Evolutionary conservation across 1,140 invertebrate species (phyloP).

Genomic region (Sinonovacula constricta): DNA sequence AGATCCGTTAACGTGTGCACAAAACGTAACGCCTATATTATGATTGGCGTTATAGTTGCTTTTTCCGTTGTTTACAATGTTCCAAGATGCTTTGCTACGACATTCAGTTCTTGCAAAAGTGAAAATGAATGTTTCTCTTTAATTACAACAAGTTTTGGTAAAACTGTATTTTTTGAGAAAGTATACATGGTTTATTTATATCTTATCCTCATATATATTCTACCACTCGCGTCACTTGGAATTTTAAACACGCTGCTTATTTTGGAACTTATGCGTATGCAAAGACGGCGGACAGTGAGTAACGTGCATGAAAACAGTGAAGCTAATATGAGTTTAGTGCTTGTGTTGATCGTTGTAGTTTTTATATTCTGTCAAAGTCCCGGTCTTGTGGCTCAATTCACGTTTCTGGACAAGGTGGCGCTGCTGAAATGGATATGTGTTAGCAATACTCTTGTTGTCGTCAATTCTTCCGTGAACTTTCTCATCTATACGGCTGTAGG

Average conservation of each 20-base stretch:
- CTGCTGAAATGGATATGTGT: conserved; percentile 70
- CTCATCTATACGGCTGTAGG: conserved; percentile 75
- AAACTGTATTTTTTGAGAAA: conserved; percentile 61
- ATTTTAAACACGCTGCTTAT: conserved; percentile 68
- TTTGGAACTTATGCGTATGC: conserved; percentile 74
- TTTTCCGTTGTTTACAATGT: conserved; percentile 74
- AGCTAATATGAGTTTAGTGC: conserved; percentile 71
- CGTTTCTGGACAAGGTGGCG: conserved; percentile 54
- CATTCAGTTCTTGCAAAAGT: conserved; percentile 54
- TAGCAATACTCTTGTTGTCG: conserved; percentile 70
- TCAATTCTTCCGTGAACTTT: conserved; percentile 76
- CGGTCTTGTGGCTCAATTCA: conserved; percentile 72
- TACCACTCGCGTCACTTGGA: conserved; percentile 62
- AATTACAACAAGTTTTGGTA: conserved; percentile 62
- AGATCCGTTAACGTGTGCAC: conserved; percentile 66
- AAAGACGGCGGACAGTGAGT: conserved; percentile 61
- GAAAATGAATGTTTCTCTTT: conserved; percentile 62
- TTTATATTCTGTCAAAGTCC: conserved; percentile 75
- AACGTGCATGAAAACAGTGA: conserved; percentile 74
- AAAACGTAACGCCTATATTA: conserved; percentile 63
- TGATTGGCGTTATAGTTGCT: conserved; percentile 60
- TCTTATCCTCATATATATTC: conserved; percentile 69
- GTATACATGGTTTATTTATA: conserved; percentile 68
- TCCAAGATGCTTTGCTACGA: conserved; percentile 69
- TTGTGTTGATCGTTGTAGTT: conserved; percentile 73